phyloP scores from a whole-genome alignment of 2,888 invertebrate genomes.

The Diloba caeruleocephala region DNA sequence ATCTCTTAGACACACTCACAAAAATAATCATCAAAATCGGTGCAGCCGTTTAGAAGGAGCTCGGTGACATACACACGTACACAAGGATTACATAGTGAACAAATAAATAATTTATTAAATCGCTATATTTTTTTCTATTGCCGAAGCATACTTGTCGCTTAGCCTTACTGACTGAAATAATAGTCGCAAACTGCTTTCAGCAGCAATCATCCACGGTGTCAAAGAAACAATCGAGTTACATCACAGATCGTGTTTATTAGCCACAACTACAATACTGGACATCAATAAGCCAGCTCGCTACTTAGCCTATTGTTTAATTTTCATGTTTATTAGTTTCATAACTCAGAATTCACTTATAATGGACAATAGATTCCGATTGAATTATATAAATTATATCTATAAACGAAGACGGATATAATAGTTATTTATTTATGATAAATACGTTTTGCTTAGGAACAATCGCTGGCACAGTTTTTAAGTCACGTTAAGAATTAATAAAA shows the following conservation, averaged over 20 bases:
- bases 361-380: constrained; percentile 41
- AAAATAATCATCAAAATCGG: too few relatives aligned
- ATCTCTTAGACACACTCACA: too few relatives aligned
- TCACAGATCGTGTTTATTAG: constrained; percentile 31
- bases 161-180: too few relatives aligned
- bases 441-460: constrained; percentile 48
- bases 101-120: too few relatives aligned
- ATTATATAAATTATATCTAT: constrained; percentile 41
- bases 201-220: constrained; percentile 16
- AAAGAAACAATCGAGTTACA: constrained; percentile 31
- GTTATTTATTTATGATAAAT: constrained; percentile 44
- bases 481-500: constrained; percentile 34
- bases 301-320: constrained; percentile 23
- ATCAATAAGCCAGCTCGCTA: background rate
- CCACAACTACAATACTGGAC: constrained; percentile 21
- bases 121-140: too few relatives aligned
- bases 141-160: too few relatives aligned
- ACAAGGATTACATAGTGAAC: too few relatives aligned
- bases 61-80: too few relatives aligned
- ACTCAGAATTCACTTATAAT: constrained; percentile 50
- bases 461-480: constrained; percentile 46
- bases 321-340: constrained; percentile 38
- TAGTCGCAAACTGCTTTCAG: constrained; percentile 1
- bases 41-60: too few relatives aligned
- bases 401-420: constrained; percentile 45